Evolutionary conservation across 2,888 invertebrate species (phyloP), one percentile per base, ranked within the genome.

Genomic region (Apamea crenata): DNA sequence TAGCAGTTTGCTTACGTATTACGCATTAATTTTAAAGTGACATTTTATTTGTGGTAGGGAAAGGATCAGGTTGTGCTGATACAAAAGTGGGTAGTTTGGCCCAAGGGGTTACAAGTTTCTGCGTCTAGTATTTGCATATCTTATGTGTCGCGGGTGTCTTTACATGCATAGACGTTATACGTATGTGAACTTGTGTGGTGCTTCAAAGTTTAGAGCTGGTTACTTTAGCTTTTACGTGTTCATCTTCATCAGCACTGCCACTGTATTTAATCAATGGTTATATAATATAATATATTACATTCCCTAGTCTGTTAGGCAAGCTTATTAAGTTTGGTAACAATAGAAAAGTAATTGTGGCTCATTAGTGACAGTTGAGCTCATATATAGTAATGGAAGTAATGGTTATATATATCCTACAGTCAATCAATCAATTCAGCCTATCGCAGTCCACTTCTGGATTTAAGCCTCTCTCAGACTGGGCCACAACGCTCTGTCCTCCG

Each of bases 1-100:
- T 86, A 82, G 66, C 85, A 86, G 85, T 89, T 84, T 82, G 71
- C 81, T 87, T 89, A 85, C 84, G 87, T 88, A 83, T 85, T 85
- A 88, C 91, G 91, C 89, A 88, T 88, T 91, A 71, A 74, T 82
- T 78, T 77, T 29, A n/a, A 59, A 70, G 29, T 61, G 6, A n/a
- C 6, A 25, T 78, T 71, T 74, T 83, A 36, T 74, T 75, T 72
- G 25, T 77, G 40, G 25, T 25, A 8, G 1, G 25, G 36, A 16
- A 56, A 56, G n/a, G 61, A 47, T 63, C 44, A 32, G 32, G 16
- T 72, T 68, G 18, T 66, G 47, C 36, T 25, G 29, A 16, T 47
- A 61, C n/a, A 32, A 63, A 68, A 61, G 18, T 56, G 16, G 16
- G 18, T 36, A 53, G 36, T 76, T 14, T 65, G 7, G 36, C 67